Conservation (phyloP, 2,888 invertebrate genomes). For the Aplocera efformata region DNA sequence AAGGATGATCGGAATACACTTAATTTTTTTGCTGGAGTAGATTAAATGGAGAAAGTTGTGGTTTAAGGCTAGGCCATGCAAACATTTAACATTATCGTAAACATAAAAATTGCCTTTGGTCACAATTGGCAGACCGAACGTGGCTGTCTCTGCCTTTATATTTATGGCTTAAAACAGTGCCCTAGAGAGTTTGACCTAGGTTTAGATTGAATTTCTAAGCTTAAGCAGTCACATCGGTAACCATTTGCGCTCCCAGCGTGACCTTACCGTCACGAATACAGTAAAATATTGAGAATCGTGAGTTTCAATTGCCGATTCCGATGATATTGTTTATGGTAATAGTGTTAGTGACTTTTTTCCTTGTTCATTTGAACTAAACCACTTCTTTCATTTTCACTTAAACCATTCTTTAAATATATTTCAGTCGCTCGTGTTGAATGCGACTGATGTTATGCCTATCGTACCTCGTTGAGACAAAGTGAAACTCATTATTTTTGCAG, state of each 20-base stretch:
- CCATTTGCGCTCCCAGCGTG: conserved; percentile 54
- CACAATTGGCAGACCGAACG: conserved; percentile 30
- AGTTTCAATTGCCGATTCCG: conserved; percentile 37
- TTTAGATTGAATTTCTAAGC: conserved; percentile 56
- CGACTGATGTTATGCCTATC: too few relatives aligned
- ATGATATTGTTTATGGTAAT: conserved; percentile 33
- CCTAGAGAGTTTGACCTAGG: conserved; percentile 68
- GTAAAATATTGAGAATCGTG: conserved; percentile 59
- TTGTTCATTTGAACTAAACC: conserved; percentile 6
- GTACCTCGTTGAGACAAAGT: too few relatives aligned
- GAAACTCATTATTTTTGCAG: too few relatives aligned
- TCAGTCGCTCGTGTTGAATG: too few relatives aligned
- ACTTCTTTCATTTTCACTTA: too few relatives aligned
- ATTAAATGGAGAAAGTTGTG: conserved; percentile 29
- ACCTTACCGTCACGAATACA: conserved; percentile 61
- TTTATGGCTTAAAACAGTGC: conserved; percentile 40
- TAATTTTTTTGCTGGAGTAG: conserved; percentile 22
- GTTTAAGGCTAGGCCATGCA: conserved; percentile 21
- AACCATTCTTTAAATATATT: too few relatives aligned
- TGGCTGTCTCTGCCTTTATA: conserved; percentile 26
- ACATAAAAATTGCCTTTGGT: conserved; percentile 34
- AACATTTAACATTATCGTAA: conserved; percentile 26
- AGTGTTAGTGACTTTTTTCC: conserved; percentile 19
- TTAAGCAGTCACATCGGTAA: conserved; percentile 51
- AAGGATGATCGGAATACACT: conserved; percentile 24